These are phyloP conservation scores for Bhutanitis thaidina DNA, from an alignment of 2,888 invertebrate species.

Conservation along the genomic window DNA sequence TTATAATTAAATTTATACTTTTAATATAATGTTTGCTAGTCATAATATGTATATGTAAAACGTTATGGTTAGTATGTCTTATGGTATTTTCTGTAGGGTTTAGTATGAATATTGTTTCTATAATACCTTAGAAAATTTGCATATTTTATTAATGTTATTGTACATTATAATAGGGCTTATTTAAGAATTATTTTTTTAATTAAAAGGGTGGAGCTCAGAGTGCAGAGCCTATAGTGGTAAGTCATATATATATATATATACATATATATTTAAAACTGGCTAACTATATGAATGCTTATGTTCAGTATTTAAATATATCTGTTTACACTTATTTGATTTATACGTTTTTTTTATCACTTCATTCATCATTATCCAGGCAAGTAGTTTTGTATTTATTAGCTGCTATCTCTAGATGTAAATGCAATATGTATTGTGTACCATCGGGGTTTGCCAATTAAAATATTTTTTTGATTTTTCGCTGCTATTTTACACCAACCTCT, in stretches of 20 bases:
- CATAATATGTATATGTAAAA: background rate
- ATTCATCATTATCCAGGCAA: constrained; percentile 17
- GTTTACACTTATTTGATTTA: constrained; percentile 31
- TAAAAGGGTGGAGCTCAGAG: constrained; percentile 89
- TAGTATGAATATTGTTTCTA: background rate
- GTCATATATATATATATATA: constrained; percentile 71
- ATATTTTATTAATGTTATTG: constrained; percentile 6
- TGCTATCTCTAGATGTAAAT: constrained; percentile 76
- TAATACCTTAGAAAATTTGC: background rate
- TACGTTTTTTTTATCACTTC: constrained; percentile 22
- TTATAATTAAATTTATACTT: background rate
- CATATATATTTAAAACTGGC: constrained; percentile 35
- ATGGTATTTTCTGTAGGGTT: background rate
- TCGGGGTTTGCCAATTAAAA: constrained; percentile 26
- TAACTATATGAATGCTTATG: constrained; percentile 40
- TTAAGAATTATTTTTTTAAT: constrained; percentile 45
- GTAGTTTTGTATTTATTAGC: constrained; percentile 37
- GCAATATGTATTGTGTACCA: constrained; percentile 53
- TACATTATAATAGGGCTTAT: constrained; percentile 26
- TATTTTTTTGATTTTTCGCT: constrained; percentile 27
- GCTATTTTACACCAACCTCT: constrained; percentile 27
- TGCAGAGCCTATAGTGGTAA: constrained; percentile 98
- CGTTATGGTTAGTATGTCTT: background rate
- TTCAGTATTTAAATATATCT: constrained; percentile 24
- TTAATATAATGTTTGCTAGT: background rate